phyloP scores from a whole-genome alignment of 2,888 invertebrate species.

The Tipula vernalis region DNA sequence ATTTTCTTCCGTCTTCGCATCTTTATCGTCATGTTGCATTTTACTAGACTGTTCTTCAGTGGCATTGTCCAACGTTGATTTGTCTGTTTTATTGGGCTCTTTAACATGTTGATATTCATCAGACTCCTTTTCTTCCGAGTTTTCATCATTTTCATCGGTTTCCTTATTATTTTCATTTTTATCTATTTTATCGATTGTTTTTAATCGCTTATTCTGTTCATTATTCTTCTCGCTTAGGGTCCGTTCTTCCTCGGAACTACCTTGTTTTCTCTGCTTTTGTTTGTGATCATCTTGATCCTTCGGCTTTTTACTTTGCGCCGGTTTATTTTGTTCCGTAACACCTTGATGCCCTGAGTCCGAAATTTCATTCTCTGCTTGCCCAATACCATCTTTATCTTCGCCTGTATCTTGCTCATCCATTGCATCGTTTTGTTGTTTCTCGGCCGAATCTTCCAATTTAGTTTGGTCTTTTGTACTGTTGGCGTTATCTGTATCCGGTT shows the following conservation, averaged over 20 bases:
- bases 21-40: slow-evolving; percentile 41
- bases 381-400: slow-evolving; percentile 50
- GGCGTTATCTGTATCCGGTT: slow-evolving; percentile 20
- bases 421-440: slow-evolving; percentile 38
- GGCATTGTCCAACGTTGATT: slow-evolving; percentile 61
- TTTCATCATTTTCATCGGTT: slow-evolving; percentile 33
- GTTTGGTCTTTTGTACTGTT: slow-evolving; percentile 31
- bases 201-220: slow-evolving; percentile 34
- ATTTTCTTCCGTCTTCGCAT: slow-evolving; percentile 42
- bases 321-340: slow-evolving; percentile 28
- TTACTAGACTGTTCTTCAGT: slow-evolving; percentile 66
- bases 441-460: slow-evolving; percentile 26
- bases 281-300: slow-evolving; percentile 45
- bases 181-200: slow-evolving; percentile 38
- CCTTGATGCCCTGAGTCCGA: slow-evolving; percentile 55
- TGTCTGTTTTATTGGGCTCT: slow-evolving; percentile 59
- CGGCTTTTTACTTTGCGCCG: not conserved
- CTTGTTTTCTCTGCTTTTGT: slow-evolving; percentile 68
- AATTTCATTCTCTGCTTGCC: slow-evolving; percentile 62
- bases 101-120: slow-evolving; percentile 77
- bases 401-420: slow-evolving; percentile 41
- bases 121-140: slow-evolving; percentile 30
- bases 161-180: slow-evolving; percentile 35
- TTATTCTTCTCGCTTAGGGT: slow-evolving; percentile 42
- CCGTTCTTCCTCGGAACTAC: slow-evolving; percentile 59